A percentile compares a stretch with the other conserved stretches of the same genome.
These are phyloP conservation scores for Pollenia labialis DNA, from an alignment of 2,888 invertebrate species.

Conservation along the genomic window DNA sequence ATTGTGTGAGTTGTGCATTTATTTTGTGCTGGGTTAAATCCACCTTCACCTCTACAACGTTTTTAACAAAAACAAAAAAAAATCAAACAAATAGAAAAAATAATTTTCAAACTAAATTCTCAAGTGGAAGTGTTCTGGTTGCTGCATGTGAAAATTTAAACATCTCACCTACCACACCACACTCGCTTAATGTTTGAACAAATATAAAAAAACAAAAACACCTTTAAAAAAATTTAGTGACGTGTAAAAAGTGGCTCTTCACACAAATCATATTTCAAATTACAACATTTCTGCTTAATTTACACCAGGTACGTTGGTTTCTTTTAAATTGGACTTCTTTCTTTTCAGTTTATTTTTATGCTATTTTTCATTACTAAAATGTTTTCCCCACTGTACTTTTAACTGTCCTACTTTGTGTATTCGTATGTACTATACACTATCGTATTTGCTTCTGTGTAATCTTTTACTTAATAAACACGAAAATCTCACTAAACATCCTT, in stretches of 20 bases:
- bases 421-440: background rate
- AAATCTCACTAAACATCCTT: conserved; percentile 41
- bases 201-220: conserved; percentile 4
- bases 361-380: background rate
- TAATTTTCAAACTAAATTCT: conserved; percentile 1
- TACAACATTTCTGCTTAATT: conserved; percentile 48
- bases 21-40: conserved; percentile 54
- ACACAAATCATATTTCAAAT: conserved; percentile 53
- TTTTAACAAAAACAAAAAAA: conserved; percentile 9
- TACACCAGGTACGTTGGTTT: conserved; percentile 54
- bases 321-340: background rate
- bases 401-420: conserved; percentile 24
- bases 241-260: conserved; percentile 59
- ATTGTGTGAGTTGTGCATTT: conserved; percentile 33
- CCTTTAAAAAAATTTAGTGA: conserved; percentile 41
- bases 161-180: conserved; percentile 51
- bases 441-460: conserved; percentile 37
- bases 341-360: background rate
- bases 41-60: conserved; percentile 63
- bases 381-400: conserved; percentile 37
- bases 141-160: conserved; percentile 30
- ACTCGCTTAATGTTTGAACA: conserved; percentile 41
- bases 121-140: conserved; percentile 4
- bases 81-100: background rate
- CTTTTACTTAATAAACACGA: conserved; percentile 39